Percentiles rank a stretch among this genome's conserved stretches.
phyloP scores from a whole-genome alignment of 2,113 vertebrate genomes.

The Lasiurus borealis region DNA sequence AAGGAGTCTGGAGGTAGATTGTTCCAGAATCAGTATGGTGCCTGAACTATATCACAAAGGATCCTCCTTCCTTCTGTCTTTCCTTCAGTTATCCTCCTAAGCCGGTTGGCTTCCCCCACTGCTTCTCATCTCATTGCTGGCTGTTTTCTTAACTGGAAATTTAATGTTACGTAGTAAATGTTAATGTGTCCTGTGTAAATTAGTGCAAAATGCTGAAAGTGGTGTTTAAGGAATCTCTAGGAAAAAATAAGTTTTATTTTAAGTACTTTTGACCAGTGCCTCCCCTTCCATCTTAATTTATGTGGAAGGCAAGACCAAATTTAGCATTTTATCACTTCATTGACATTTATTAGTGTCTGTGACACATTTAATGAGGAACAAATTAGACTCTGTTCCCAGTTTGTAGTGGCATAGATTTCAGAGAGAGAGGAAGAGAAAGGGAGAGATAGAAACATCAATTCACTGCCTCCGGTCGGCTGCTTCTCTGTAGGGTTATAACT shows the following conservation, averaged over 20 bases:
- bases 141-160: slow-evolving; percentile 15
- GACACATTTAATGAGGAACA: not conserved
- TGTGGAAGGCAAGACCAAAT: not conserved
- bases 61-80: not conserved
- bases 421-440: too few relatives aligned
- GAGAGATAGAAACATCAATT: too few relatives aligned
- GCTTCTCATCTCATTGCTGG: slow-evolving; percentile 13
- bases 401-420: not conserved
- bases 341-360: slow-evolving; percentile 18
- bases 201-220: not conserved
- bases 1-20: not conserved
- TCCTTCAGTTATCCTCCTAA: not conserved
- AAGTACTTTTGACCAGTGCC: slow-evolving; percentile 27
- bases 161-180: slow-evolving; percentile 18
- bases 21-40: not conserved
- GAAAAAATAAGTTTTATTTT: slow-evolving; percentile 27
- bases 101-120: not conserved
- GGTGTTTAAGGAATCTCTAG: not conserved
- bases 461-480: too few relatives aligned
- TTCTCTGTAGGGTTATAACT: slow-evolving; percentile 21
- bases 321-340: slow-evolving; percentile 9
- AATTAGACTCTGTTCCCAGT: not conserved
- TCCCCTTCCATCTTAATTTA: slow-evolving; percentile 31
- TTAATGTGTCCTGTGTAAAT: not conserved
- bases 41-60: not conserved